Evolutionary conservation across 2,888 invertebrate genomes (phyloP).

Genomic region (Uropetala carovei): DNA sequence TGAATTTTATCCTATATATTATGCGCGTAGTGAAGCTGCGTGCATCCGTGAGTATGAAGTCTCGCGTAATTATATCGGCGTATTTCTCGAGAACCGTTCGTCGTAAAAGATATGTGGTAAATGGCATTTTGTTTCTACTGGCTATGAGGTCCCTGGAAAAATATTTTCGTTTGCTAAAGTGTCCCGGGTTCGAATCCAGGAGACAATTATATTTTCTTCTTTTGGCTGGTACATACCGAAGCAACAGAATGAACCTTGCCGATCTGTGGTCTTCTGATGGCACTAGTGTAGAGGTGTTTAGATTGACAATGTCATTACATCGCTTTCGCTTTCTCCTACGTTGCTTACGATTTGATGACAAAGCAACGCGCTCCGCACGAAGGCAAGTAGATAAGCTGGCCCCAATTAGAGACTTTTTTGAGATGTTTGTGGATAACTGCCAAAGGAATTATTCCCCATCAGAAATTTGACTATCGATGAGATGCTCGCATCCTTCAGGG

Average conservation of each 20-base stretch:
- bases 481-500: too few relatives aligned
- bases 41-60: too few relatives aligned
- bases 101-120: too few relatives aligned
- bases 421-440: not conserved
- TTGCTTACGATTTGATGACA: not conserved
- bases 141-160: too few relatives aligned
- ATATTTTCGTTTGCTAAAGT: too few relatives aligned
- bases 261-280: not conserved
- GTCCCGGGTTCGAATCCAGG: too few relatives aligned
- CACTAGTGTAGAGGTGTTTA: not conserved
- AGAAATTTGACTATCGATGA: conserved; percentile 6
- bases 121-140: too few relatives aligned
- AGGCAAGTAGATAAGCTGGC: not conserved
- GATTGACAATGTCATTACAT: not conserved
- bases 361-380: not conserved
- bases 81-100: too few relatives aligned
- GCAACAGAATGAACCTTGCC: not conserved
- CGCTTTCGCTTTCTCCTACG: not conserved
- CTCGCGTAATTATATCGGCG: too few relatives aligned
- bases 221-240: not conserved
- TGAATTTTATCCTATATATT: too few relatives aligned
- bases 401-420: not conserved
- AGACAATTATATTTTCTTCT: too few relatives aligned
- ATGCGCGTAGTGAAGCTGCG: too few relatives aligned
- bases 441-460: not conserved